phyloP scores from a whole-genome alignment of 2,113 vertebrate genomes.

The Pholis gunnellus region DNA sequence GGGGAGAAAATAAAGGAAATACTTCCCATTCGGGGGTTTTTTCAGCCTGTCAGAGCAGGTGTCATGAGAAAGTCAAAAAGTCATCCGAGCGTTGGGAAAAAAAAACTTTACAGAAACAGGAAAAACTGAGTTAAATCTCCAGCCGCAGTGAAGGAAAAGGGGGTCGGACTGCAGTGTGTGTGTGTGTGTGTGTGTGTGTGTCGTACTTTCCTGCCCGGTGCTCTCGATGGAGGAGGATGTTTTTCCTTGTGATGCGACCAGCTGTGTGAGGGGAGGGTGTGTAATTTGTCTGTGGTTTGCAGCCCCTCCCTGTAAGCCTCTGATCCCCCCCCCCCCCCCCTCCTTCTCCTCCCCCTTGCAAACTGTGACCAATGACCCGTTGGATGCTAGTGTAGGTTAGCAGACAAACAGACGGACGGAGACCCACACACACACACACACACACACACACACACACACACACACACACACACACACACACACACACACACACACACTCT shows the following conservation, averaged over 20 bases:
- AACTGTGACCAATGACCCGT: slow-evolving; percentile 42
- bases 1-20: background rate
- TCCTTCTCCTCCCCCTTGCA: background rate
- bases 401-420: background rate
- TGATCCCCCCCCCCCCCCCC: background rate
- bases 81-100: slow-evolving; percentile 21
- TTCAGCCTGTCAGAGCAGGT: slow-evolving; percentile 58
- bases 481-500: background rate
- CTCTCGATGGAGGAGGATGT: slow-evolving; percentile 51
- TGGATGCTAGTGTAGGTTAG: slow-evolving; percentile 20
- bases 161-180: background rate
- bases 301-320: slow-evolving; percentile 59
- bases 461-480: background rate
- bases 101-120: slow-evolving; percentile 11
- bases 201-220: slow-evolving; percentile 43
- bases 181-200: slow-evolving; percentile 17
- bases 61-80: slow-evolving; percentile 31
- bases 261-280: slow-evolving; percentile 52
- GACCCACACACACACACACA: background rate
- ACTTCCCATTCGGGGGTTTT: slow-evolving; percentile 15
- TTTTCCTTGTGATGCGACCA: slow-evolving; percentile 43
- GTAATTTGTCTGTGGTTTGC: slow-evolving; percentile 63
- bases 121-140: slow-evolving; percentile 19
- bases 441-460: background rate
- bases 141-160: slow-evolving; percentile 3